Conservation (phyloP, 1,140 invertebrate genomes). For the Aphidius ervi region DNA sequence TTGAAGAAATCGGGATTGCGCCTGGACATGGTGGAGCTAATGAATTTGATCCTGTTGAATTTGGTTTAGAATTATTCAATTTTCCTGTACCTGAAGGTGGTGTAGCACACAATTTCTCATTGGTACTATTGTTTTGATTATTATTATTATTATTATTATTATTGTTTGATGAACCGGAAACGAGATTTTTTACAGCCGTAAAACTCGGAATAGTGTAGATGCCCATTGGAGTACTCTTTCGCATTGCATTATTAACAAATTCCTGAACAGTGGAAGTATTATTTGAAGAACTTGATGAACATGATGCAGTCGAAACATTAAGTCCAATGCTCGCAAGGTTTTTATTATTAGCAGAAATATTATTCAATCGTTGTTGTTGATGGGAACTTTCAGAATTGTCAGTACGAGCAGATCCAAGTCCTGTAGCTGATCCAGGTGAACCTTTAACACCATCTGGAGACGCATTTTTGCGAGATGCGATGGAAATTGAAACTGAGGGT, state of each 20-base stretch:
- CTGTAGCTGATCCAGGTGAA: neutral
- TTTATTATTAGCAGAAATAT: slow-evolving; percentile 16
- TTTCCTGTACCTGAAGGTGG: slow-evolving; percentile 14
- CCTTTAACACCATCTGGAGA: slow-evolving; percentile 13
- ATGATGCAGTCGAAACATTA: slow-evolving; percentile 24
- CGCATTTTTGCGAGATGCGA: slow-evolving; percentile 6
- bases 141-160: too few relatives aligned
- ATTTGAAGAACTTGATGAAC: neutral
- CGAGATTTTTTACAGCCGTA: neutral
- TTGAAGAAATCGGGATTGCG: slow-evolving; percentile 47
- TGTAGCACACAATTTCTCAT: neutral
- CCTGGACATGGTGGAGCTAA: slow-evolving; percentile 47
- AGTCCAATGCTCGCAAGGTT: slow-evolving; percentile 28
- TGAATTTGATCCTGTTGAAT: slow-evolving; percentile 24
- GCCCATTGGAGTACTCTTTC: slow-evolving; percentile 39
- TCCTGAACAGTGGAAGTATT: neutral
- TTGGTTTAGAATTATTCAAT: slow-evolving; percentile 12
- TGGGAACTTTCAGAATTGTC: slow-evolving; percentile 9
- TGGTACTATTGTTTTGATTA: neutral
- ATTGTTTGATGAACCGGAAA: neutral
- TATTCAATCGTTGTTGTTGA: neutral
- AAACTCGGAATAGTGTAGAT: slow-evolving; percentile 32
- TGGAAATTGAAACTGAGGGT: slow-evolving; percentile 7
- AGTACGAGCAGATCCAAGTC: neutral
- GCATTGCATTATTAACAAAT: neutral